These are phyloP conservation scores for Quadroppia sp. DNA, from an alignment of 2,888 invertebrate species.

Conservation along the genomic window DNA sequence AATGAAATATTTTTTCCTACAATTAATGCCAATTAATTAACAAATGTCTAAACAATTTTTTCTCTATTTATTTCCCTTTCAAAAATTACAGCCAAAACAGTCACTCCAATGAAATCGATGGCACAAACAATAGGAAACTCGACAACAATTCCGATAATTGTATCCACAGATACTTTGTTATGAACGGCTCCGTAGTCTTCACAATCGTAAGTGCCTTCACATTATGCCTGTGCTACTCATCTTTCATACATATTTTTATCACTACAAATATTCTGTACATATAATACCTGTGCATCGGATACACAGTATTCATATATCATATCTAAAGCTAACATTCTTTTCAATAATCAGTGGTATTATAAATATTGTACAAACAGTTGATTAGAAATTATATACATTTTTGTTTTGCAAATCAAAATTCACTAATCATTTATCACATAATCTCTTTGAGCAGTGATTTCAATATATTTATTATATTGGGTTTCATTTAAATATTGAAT, in stretches of 20 bases:
- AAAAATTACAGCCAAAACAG: neutral
- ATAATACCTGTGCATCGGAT: too few relatives aligned
- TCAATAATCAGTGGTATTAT: too few relatives aligned
- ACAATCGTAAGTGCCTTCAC: slow-evolving; percentile 50
- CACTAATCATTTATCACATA: too few relatives aligned
- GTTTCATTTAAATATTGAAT: slow-evolving; percentile 5
- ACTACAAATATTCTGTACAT: too few relatives aligned
- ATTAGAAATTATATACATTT: too few relatives aligned
- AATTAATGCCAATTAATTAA: neutral
- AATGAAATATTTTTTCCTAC: neutral
- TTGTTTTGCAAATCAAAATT: too few relatives aligned
- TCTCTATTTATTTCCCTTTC: neutral
- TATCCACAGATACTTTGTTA: slow-evolving; percentile 55
- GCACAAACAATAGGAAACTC: neutral
- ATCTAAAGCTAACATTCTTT: too few relatives aligned
- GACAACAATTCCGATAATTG: slow-evolving; percentile 32
- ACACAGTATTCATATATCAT: too few relatives aligned
- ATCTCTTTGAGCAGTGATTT: too few relatives aligned
- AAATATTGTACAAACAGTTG: too few relatives aligned
- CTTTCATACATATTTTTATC: too few relatives aligned
- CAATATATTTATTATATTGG: too few relatives aligned
- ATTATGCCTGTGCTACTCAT: neutral
- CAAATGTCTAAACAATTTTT: neutral
- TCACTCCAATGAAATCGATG: neutral
- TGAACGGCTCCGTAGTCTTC: slow-evolving; percentile 59